Evolutionary conservation across 2,888 invertebrate species (phyloP).

Genomic region (Cryptophagus acutangulus): DNA sequence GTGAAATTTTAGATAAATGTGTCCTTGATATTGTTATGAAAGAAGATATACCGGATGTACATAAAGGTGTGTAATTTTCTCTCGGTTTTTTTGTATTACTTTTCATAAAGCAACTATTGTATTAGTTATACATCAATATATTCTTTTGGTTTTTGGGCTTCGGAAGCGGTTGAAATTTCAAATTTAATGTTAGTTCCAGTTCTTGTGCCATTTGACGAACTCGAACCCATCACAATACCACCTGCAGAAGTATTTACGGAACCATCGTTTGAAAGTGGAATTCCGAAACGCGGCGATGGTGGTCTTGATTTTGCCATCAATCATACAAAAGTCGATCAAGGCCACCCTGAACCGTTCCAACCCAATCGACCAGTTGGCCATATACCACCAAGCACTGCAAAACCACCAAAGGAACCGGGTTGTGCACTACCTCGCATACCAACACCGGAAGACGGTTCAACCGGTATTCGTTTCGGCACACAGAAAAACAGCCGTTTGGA

Average conservation of each 20-base stretch:
- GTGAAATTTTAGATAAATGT: constrained; percentile 60
- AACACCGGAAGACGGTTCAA: constrained; percentile 41
- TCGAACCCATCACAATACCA: too few species aligned
- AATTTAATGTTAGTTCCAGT: too few species aligned
- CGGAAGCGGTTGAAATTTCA: too few species aligned
- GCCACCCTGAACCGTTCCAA: constrained; percentile 20
- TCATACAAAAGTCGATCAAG: constrained; percentile 7
- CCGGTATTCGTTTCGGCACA: constrained; percentile 42
- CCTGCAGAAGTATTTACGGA: too few species aligned
- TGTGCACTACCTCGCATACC: constrained; percentile 55
- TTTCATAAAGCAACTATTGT: too few species aligned
- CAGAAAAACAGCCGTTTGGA: constrained; percentile 68
- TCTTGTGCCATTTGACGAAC: too few species aligned
- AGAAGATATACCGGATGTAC: constrained; percentile 35
- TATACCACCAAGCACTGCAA: constrained; percentile 28
- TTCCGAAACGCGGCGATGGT: constrained; percentile 38
- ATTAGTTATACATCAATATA: too few species aligned
- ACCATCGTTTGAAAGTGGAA: constrained; percentile 3
- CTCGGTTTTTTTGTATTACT: too few species aligned
- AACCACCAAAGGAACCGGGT: constrained; percentile 44
- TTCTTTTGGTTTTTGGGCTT: too few species aligned
- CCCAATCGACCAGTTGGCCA: constrained; percentile 40
- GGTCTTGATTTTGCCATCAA: constrained; percentile 19
- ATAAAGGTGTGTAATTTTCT: constrained; percentile 32
- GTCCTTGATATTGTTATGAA: constrained; percentile 42